A percentile compares a stretch with the other conserved stretches of the same genome.
phyloP scores from a whole-genome alignment of 2,888 invertebrate species.

The Agonopterix arenella region DNA sequence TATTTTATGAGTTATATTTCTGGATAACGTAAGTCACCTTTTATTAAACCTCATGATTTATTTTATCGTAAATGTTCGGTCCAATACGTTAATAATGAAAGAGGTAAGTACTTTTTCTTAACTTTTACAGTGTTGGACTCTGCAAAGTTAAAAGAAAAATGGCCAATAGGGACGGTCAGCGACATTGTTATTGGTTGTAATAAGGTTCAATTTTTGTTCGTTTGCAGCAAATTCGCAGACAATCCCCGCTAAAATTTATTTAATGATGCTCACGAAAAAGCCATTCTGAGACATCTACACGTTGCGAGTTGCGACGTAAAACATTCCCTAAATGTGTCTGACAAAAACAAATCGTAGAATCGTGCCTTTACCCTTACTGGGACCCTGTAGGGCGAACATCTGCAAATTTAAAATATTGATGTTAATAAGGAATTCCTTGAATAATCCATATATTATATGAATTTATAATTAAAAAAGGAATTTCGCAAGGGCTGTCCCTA shows the following conservation, averaged over 20 bases:
- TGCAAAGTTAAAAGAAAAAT: too few species aligned
- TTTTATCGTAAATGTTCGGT: too few species aligned
- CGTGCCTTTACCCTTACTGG: conserved; percentile 21
- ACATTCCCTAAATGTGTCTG: conserved; percentile 32
- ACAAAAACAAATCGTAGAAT: conserved; percentile 34
- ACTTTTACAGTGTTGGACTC: too few species aligned
- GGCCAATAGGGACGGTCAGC: too few species aligned
- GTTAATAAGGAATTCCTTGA: too few species aligned
- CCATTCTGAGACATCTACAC: conserved; percentile 24
- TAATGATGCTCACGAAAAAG: conserved; percentile 23
- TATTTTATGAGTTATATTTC: too few species aligned
- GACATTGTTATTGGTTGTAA: too few species aligned
- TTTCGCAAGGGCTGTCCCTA: background rate
- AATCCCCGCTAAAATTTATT: conserved; percentile 14
- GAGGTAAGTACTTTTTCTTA: background rate
- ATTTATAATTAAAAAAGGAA: background rate
- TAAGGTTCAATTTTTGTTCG: too few species aligned
- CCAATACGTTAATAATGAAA: background rate
- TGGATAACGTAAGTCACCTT: too few species aligned
- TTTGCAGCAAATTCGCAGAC: too few species aligned
- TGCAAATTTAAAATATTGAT: background rate
- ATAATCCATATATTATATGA: background rate
- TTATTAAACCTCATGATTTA: too few species aligned
- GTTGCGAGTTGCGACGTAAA: conserved; percentile 24
- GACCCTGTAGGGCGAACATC: conserved; percentile 2